Percentiles rank a stretch among this genome's conserved stretches.
These are phyloP conservation scores for Puntigrus tetrazona DNA, from an alignment of 2,113 vertebrate genomes.

Conservation along the genomic window DNA sequence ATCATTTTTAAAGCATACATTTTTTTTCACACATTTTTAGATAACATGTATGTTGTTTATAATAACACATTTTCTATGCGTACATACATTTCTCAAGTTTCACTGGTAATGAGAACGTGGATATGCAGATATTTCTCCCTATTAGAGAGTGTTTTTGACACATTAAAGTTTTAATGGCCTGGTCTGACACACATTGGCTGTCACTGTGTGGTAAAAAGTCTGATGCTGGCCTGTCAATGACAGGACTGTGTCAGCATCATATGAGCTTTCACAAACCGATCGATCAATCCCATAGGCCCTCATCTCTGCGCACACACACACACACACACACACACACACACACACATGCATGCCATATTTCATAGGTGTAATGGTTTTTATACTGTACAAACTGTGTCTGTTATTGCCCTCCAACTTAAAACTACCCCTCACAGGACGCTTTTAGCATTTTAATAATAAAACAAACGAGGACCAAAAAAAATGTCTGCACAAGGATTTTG, in stretches of 20 bases:
- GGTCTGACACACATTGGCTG: not conserved
- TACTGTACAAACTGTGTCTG: too few species aligned
- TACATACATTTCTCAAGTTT: not conserved
- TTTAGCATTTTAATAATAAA: too few species aligned
- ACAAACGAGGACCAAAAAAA: too few species aligned
- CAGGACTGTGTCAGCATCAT: conserved; percentile 42
- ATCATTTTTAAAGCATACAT: too few species aligned
- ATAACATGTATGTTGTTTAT: too few species aligned
- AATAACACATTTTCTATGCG: not conserved
- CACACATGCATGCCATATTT: too few species aligned
- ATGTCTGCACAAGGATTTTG: too few species aligned
- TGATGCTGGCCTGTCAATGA: conserved; percentile 13
- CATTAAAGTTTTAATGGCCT: conserved; percentile 29
- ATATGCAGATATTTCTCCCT: not conserved
- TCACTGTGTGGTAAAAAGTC: conserved; percentile 16
- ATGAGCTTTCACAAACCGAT: conserved; percentile 39
- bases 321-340: not conserved
- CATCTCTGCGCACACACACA: not conserved
- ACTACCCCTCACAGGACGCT: too few species aligned
- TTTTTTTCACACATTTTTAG: too few species aligned
- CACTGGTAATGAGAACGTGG: not conserved
- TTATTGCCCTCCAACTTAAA: too few species aligned
- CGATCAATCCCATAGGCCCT: conserved; percentile 22
- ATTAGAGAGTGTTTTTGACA: conserved; percentile 17
- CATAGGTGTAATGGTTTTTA: too few species aligned